phyloP scores from a whole-genome alignment of 2,113 vertebrate species.

The Callipepla squamata region DNA sequence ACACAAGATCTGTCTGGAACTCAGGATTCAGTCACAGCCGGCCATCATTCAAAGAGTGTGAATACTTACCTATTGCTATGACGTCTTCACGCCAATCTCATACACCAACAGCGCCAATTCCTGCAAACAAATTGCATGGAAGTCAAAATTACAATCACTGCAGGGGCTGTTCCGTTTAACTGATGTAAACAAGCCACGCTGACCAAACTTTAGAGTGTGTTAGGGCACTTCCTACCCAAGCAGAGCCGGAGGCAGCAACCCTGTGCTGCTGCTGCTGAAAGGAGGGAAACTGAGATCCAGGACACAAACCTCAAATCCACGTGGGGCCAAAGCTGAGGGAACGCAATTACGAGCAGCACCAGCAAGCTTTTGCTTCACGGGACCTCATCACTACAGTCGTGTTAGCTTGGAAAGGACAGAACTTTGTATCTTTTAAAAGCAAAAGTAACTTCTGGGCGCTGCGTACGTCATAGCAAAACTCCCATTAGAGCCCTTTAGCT shows the following conservation, averaged over 20 bases:
- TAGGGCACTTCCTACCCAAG: background rate
- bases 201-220: accelerated
- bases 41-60: background rate
- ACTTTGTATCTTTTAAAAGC: background rate
- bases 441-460: background rate
- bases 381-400: background rate
- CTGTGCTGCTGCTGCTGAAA: background rate
- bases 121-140: background rate
- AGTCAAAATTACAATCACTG: background rate
- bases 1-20: background rate
- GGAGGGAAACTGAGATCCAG: accelerated
- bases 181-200: background rate
- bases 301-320: background rate
- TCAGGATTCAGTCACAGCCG: background rate
- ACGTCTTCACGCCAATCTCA: background rate
- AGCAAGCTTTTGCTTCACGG: background rate
- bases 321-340: background rate
- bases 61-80: background rate
- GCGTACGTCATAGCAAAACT: no score
- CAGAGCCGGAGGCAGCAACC: background rate
- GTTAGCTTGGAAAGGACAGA: background rate
- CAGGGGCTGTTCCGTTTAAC: background rate
- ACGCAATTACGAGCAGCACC: background rate
- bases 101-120: background rate
- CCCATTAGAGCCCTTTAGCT: accelerated